phyloP scores from a whole-genome alignment of 2,888 invertebrate genomes.

The Pandemis cinnamomeana region DNA sequence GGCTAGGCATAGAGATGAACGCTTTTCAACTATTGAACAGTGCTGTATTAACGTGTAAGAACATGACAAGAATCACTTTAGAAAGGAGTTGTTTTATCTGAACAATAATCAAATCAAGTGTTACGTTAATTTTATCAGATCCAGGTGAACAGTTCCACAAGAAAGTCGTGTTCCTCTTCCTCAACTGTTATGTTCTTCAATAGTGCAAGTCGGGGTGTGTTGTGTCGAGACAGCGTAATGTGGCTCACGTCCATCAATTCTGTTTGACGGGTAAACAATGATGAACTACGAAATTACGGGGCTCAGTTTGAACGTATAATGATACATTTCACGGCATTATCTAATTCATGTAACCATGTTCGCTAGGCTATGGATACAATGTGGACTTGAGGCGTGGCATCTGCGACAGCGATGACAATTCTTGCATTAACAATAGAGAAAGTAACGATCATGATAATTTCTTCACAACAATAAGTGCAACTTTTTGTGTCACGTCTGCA shows the following conservation, averaged over 20 bases:
- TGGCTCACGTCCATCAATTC: slow-evolving; percentile 36
- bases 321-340: slow-evolving; percentile 39
- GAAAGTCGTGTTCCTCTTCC: slow-evolving; percentile 42
- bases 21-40: too few relatives aligned
- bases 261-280: slow-evolving; percentile 41
- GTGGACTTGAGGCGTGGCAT: slow-evolving; percentile 27
- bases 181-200: slow-evolving; percentile 1
- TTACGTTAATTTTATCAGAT: slow-evolving; percentile 27
- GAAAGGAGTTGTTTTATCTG: background rate
- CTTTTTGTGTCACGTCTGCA: slow-evolving; percentile 35
- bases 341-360: slow-evolving; percentile 30
- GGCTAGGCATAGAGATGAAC: too few relatives aligned
- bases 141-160: slow-evolving; percentile 42
- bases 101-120: background rate
- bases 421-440: slow-evolving; percentile 39
- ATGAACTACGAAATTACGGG: slow-evolving; percentile 39
- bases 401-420: slow-evolving; percentile 24
- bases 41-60: too few relatives aligned
- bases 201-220: slow-evolving; percentile 35
- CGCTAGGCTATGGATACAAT: slow-evolving; percentile 15
- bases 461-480: slow-evolving; percentile 38
- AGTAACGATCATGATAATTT: slow-evolving; percentile 39
- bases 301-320: slow-evolving; percentile 34
- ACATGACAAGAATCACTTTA: background rate
- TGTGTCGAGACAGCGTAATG: slow-evolving; percentile 44